Conservation (phyloP, 1,140 invertebrate genomes). For the Scaptodrosophila lebanonensis region DNA sequence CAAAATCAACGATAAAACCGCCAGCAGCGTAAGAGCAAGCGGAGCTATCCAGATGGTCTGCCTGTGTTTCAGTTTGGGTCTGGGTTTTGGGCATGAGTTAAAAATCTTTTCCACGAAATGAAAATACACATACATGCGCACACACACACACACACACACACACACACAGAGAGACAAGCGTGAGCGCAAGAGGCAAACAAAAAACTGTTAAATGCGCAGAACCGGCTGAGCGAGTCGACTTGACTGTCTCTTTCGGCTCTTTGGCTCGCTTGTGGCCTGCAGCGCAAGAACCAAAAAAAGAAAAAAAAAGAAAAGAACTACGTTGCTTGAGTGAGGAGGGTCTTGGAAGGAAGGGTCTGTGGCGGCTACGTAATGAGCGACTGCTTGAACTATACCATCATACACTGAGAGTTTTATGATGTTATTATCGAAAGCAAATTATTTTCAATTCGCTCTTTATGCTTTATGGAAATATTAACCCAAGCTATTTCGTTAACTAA, state of each 20-base stretch:
- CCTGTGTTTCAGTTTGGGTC: conserved; percentile 19
- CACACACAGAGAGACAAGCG: conserved; percentile 30
- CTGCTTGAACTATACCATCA: too few species aligned
- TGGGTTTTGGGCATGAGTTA: conserved; percentile 60
- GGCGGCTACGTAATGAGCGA: too few species aligned
- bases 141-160: conserved; percentile 8
- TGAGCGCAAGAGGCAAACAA: conserved; percentile 39
- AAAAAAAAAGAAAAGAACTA: too few species aligned
- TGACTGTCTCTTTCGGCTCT: conserved; percentile 4
- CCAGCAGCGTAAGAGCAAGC: conserved; percentile 25
- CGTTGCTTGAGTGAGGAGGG: too few species aligned
- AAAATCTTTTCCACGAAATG: conserved; percentile 75
- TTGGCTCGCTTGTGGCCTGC: conserved; percentile 9
- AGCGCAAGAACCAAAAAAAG: conserved; percentile 10
- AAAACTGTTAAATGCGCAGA: conserved; percentile 56
- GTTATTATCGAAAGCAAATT: too few species aligned
- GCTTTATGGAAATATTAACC: too few species aligned
- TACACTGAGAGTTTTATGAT: too few species aligned
- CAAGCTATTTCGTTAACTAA: too few species aligned
- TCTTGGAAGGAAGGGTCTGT: too few species aligned
- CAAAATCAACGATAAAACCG: conserved; percentile 16
- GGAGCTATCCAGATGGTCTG: conserved; percentile 61
- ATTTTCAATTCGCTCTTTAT: too few species aligned
- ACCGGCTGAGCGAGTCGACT: conserved; percentile 65
- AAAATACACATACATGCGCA: conserved; percentile 48